phyloP scores from a whole-genome alignment of 2,113 vertebrate species.

The Thunnus thynnus region DNA sequence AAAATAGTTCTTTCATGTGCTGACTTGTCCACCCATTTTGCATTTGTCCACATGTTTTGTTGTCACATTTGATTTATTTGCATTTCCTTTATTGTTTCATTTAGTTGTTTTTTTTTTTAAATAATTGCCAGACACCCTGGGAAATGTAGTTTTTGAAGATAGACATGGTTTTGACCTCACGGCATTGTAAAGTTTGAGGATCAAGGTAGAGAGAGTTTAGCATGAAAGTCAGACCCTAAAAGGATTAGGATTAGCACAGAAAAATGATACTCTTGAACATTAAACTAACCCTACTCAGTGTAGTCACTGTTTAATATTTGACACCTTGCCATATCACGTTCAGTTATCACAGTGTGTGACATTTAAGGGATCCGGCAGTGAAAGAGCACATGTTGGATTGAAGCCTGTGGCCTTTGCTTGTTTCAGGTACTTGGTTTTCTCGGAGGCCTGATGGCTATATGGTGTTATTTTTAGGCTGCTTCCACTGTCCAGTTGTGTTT shows the following conservation, averaged over 20 bases:
- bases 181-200: background rate
- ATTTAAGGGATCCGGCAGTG: slow-evolving; percentile 35
- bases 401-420: slow-evolving; percentile 8
- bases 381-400: slow-evolving; percentile 3
- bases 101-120: too few relatives aligned
- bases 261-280: background rate
- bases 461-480: slow-evolving; percentile 56
- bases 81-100: background rate
- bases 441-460: background rate
- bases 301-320: slow-evolving; percentile 13
- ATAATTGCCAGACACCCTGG: background rate
- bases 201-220: background rate
- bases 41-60: background rate
- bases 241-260: slow-evolving; percentile 10
- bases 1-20: background rate
- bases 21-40: background rate
- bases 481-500: slow-evolving; percentile 12
- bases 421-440: slow-evolving; percentile 38
- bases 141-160: background rate
- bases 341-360: slow-evolving; percentile 24
- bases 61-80: background rate
- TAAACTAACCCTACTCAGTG: background rate
- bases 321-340: background rate
- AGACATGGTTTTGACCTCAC: background rate
- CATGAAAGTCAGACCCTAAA: background rate